Percentiles rank a stretch among this genome's conserved stretches.
Evolutionary conservation across 23 tunicate species (phyloP).

Genomic region (Trididemnum nubilum): DNA sequence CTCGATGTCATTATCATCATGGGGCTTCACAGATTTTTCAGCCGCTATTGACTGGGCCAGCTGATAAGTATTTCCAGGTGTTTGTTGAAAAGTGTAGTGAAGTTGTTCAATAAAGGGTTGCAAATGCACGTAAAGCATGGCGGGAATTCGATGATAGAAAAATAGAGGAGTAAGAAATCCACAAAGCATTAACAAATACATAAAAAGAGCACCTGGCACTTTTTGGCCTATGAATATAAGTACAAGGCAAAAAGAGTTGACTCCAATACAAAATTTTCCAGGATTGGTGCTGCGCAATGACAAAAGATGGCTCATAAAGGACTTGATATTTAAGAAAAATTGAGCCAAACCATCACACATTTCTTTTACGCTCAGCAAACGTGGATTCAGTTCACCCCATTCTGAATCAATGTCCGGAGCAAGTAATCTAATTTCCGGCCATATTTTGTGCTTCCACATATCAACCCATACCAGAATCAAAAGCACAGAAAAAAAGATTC

Average conservation of each 20-base stretch:
- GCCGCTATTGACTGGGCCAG: slow-evolving; percentile 27
- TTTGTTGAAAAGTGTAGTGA: slow-evolving; percentile 57
- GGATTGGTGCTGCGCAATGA: slow-evolving; percentile 40
- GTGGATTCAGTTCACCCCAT: slow-evolving; percentile 92
- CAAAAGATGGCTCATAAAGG: background rate
- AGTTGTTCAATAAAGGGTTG: slow-evolving; percentile 76
- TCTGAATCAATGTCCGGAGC: slow-evolving; percentile 73
- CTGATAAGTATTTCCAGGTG: slow-evolving; percentile 28
- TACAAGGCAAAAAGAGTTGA: slow-evolving; percentile 24
- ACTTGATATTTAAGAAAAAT: slow-evolving; percentile 15
- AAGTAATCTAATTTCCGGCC: slow-evolving; percentile 87
- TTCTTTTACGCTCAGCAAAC: slow-evolving; percentile 59
- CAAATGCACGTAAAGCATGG: slow-evolving; percentile 33
- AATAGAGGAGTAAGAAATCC: slow-evolving; percentile 59
- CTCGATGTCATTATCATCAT: slow-evolving; percentile 52
- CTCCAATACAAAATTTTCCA: slow-evolving; percentile 46
- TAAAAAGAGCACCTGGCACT: slow-evolving; percentile 42
- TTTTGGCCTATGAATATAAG: slow-evolving; percentile 25
- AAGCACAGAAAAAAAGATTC: slow-evolving; percentile 38
- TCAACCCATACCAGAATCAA: slow-evolving; percentile 65
- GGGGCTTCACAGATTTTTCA: background rate
- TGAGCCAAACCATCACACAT: slow-evolving; percentile 56
- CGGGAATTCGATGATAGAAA: slow-evolving; percentile 51
- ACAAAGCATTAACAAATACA: slow-evolving; percentile 36
- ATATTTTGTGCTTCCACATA: slow-evolving; percentile 78